A percentile compares a stretch with the other conserved stretches of the same genome.
phyloP scores from a whole-genome alignment of 23 tunicate genomes.

The Trididemnum nubilum region DNA sequence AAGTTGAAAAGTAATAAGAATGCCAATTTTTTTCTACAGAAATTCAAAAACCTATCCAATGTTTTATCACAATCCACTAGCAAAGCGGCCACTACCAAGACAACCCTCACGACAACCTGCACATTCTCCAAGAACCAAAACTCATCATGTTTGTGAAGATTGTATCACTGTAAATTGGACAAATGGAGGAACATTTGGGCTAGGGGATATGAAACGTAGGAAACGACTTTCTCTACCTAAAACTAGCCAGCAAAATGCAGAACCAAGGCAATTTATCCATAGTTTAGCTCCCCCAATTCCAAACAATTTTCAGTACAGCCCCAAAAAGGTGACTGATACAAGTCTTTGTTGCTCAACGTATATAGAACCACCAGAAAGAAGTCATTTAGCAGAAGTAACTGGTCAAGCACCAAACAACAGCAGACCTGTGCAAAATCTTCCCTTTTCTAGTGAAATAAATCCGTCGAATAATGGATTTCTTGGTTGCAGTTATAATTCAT shows the following conservation, averaged over 20 bases:
- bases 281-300: background rate
- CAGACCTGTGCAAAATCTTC: background rate
- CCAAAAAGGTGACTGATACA: background rate
- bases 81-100: conserved; percentile 70
- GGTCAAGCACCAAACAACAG: background rate
- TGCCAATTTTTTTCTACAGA: too few relatives aligned
- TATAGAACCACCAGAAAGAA: background rate
- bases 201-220: conserved; percentile 22
- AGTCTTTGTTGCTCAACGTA: background rate
- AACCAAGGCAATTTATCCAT: too few relatives aligned
- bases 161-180: conserved; percentile 61
- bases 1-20: too few relatives aligned
- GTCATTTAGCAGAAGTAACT: background rate
- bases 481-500: background rate
- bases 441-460: background rate
- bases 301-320: background rate
- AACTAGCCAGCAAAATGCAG: background rate
- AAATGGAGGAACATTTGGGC: conserved; percentile 58
- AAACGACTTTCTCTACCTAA: background rate
- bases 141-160: background rate
- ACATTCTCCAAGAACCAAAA: background rate
- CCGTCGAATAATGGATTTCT: background rate
- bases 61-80: conserved; percentile 73
- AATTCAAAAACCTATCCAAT: conserved; percentile 61
- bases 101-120: conserved; percentile 31